Evolutionary conservation across 2,888 invertebrate genomes (phyloP), one percentile per base, ranked within the genome.

Genomic region (Pheosia gnoma): DNA sequence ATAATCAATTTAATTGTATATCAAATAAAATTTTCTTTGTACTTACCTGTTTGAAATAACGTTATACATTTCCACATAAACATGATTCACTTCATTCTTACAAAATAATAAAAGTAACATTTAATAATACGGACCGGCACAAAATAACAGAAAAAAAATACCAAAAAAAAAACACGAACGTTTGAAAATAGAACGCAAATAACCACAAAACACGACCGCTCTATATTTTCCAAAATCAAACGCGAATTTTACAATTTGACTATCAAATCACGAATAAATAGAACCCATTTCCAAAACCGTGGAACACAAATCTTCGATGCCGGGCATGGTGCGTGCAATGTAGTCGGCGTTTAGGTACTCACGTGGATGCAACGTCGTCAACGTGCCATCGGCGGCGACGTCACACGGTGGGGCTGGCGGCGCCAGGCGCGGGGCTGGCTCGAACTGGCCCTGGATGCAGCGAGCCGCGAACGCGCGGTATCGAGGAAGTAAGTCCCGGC

Each of bases 401-500:
- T 68, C 72, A 70, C 73, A 72, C 76, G 74, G 67, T 74, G 74
- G 71, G 64, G 72, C 70, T 61, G 62, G 65, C 74, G 68, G 76
- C 72, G 78, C 72, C 76, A 75, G 78, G 69, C 72, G 68, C 68
- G 68, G 68, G 69, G 69, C 68, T 69, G 67, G 71, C 64, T 68
- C 65, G 68, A 72, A 67, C 71, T 61, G 66, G 72, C 72, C 74
- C 80, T 79, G 78, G 82, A 69, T 84, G 84, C 81, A 86, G 84
- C 86, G 85, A 81, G 83, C 88, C 89, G 86, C 86, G 87, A 84
- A 91, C 91, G 87, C 93, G 90, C 90, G 84, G 84, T 86, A 82
- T 90, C 89, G 90, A 91, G 94, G 94, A 94, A 92, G 89, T 91
- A 89, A 88, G 89, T 88, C 90, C 90, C 87, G 90, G 91, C 89